Evolutionary conservation across 1,140 invertebrate species (phyloP).

Genomic region (Limonius californicus): DNA sequence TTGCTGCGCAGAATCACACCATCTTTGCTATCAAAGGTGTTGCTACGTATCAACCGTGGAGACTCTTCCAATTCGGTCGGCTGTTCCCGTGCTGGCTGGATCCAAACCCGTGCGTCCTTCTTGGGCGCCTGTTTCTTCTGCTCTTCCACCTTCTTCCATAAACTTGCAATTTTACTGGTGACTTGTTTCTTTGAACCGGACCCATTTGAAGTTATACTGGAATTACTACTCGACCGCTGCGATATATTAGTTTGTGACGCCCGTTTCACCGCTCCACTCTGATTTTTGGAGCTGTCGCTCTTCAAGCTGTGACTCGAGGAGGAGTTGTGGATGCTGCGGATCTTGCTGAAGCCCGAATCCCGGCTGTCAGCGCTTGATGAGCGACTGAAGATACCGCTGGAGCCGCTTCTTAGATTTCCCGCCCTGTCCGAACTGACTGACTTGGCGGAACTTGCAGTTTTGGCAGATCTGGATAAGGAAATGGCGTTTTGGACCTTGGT

Average conservation of each 20-base stretch:
- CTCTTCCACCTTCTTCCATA: conserved; percentile 84
- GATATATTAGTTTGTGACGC: conserved; percentile 23
- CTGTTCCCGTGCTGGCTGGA: conserved; percentile 40
- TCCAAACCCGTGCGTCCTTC: conserved; percentile 63
- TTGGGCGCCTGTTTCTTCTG: conserved; percentile 58
- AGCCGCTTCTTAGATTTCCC: conserved; percentile 19
- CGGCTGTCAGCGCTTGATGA: conserved; percentile 45
- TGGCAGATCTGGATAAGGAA: background rate
- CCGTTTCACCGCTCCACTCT: conserved; percentile 47
- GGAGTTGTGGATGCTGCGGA: conserved; percentile 46
- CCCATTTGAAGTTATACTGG: conserved; percentile 58
- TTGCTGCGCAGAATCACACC: conserved; percentile 38
- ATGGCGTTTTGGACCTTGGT: conserved; percentile 13
- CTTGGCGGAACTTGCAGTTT: conserved; percentile 19
- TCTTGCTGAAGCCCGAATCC: conserved; percentile 15
- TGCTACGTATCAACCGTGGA: conserved; percentile 29
- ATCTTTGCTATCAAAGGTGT: conserved; percentile 35
- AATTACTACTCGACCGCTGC: conserved; percentile 55
- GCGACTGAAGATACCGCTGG: conserved; percentile 33
- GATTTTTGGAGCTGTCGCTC: conserved; percentile 39
- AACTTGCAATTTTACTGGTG: conserved; percentile 80
- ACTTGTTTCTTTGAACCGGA: conserved; percentile 56
- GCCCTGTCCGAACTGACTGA: conserved; percentile 41
- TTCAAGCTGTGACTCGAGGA: conserved; percentile 55
- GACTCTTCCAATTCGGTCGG: conserved; percentile 27